These are phyloP conservation scores for Urocyon cinereoargenteus DNA, from an alignment of 2,797 vertebrate genomes.

Conservation along the genomic window DNA sequence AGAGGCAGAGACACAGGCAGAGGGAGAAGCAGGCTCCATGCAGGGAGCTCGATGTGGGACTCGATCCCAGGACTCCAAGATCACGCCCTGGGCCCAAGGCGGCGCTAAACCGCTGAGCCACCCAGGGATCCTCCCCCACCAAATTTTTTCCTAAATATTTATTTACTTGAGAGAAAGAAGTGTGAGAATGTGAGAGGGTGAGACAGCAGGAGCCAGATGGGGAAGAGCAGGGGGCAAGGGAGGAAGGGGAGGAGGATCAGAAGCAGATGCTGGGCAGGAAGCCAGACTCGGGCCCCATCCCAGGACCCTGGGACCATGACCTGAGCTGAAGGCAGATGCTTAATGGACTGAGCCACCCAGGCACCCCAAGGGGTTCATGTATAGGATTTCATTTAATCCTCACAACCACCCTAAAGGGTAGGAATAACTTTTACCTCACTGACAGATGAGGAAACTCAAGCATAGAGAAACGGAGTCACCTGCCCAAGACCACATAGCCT, in stretches of 20 bases:
- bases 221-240: neutral
- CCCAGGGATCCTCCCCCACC: no score
- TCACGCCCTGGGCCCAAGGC: no score
- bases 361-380: neutral
- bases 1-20: no score
- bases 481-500: neutral
- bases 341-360: neutral
- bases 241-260: neutral
- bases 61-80: no score
- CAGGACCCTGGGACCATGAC: neutral
- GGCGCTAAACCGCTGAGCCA: no score
- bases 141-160: neutral
- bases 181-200: no score
- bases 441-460: neutral
- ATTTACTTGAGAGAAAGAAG: neutral
- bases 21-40: no score
- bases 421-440: neutral
- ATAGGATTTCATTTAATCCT: neutral
- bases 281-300: neutral
- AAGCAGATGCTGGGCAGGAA: neutral
- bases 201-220: neutral
- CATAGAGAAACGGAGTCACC: neutral
- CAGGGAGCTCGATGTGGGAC: no score
- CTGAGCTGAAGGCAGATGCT: neutral
- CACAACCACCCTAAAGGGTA: neutral